Evolutionary conservation across 2,113 vertebrate genomes (phyloP).

Genomic region (Hippocampus zosterae): DNA sequence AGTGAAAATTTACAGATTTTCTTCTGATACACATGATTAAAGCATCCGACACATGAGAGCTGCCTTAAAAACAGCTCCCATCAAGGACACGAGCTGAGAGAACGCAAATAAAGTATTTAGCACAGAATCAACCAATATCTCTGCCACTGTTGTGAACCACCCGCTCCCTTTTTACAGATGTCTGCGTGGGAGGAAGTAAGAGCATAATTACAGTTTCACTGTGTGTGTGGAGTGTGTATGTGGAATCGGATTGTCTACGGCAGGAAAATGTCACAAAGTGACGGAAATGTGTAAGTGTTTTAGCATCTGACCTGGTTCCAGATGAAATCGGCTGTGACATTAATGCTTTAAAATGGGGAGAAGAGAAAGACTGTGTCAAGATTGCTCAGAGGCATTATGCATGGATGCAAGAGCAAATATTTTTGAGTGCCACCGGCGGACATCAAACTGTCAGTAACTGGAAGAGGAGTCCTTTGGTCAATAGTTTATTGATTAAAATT

Average conservation of each 20-base stretch:
- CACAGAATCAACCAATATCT: conserved; percentile 33
- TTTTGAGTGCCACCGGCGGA: conserved; percentile 40
- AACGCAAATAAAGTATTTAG: conserved; percentile 20
- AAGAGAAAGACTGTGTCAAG: conserved; percentile 11
- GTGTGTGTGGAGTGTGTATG: not conserved
- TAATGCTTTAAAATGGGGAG: conserved; percentile 29
- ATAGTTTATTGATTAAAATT: conserved; percentile 50
- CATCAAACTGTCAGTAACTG: conserved; percentile 35
- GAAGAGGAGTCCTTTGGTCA: conserved; percentile 41
- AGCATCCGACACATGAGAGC: conserved; percentile 24
- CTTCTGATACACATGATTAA: conserved; percentile 20
- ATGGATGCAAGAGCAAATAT: conserved; percentile 38
- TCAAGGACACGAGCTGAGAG: conserved; percentile 17
- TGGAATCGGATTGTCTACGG: conserved; percentile 25
- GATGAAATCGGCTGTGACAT: conserved; percentile 37
- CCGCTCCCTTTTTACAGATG: conserved; percentile 57
- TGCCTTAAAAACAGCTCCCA: conserved; percentile 31
- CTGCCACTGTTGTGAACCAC: conserved; percentile 41
- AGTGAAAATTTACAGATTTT: conserved; percentile 8
- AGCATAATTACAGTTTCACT: conserved; percentile 44
- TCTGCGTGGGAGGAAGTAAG: conserved; percentile 58
- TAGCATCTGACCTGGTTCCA: conserved; percentile 33
- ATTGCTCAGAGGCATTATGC: conserved; percentile 31
- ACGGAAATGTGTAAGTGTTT: conserved; percentile 23
- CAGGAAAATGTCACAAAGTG: conserved; percentile 19